These are phyloP conservation scores for Monomorium pharaonis DNA, from an alignment of 1,140 invertebrate species.

Conservation along the genomic window DNA sequence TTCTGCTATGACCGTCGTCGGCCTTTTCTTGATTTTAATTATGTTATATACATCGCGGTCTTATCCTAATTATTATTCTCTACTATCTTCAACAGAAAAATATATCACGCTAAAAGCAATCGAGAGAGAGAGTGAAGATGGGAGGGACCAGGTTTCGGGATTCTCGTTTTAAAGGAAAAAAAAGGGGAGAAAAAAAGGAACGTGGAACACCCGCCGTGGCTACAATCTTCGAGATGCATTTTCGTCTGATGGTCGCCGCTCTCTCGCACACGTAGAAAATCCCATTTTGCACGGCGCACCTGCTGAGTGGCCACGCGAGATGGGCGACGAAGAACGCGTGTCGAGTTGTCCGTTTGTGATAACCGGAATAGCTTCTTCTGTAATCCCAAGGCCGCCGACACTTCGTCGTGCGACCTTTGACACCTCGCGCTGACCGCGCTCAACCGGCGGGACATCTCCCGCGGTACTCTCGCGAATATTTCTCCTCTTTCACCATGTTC, in stretches of 20 bases:
- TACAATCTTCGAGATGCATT: constrained; percentile 18
- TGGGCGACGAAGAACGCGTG: constrained; percentile 22
- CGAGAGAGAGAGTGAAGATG: background rate
- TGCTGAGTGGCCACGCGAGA: constrained; percentile 25
- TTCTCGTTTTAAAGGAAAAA: background rate
- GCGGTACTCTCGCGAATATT: background rate
- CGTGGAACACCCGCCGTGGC: constrained; percentile 12
- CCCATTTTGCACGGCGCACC: constrained; percentile 55
- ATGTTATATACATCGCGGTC: too few species aligned
- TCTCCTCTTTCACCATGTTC: constrained; percentile 47
- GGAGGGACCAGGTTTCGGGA: background rate
- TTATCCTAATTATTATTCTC: too few species aligned
- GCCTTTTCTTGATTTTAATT: too few species aligned
- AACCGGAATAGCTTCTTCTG: constrained; percentile 56
- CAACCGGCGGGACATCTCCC: constrained; percentile 40
- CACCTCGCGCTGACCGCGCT: background rate
- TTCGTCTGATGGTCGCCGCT: constrained; percentile 25
- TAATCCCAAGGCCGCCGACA: constrained; percentile 34
- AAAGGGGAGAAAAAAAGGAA: background rate
- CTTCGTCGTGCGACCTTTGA: constrained; percentile 52
- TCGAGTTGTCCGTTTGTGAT: constrained; percentile 54
- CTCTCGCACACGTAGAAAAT: constrained; percentile 39
- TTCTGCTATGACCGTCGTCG: too few species aligned
- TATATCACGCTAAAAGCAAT: constrained; percentile 46
- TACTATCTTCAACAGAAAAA: constrained; percentile 27